Base-by-base conservation (phyloP, 1,140 invertebrate genomes). In the Caenorhabditis latens region DNA sequence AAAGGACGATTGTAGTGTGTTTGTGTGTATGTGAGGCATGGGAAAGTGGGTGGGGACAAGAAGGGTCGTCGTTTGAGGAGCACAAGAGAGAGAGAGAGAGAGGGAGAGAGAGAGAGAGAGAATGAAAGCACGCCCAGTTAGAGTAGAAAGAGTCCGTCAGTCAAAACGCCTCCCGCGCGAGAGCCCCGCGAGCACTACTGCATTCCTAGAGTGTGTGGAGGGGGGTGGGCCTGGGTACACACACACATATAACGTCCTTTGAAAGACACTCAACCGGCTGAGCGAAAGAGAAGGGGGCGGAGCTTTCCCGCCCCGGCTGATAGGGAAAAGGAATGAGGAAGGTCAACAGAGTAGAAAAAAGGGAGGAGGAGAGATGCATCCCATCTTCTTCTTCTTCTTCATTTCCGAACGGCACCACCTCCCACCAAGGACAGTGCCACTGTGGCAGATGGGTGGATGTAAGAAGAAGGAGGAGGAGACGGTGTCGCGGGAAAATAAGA, bases 181-280 rank as follows among this genome's bases (percentile, higher is more conserved):
- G 71, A 79, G 71, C 71, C 65, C 71, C 71, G 71, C 71, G 71
- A 79, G 71, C 71, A 79, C 71, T 79, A 79, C 71, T 50, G 71
- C 71, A 79, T 79, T 79, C 71, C 71, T 79, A 79, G 71, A 79
- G 71, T 79, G 71, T 79, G 32, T 0, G 32, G 32, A 32, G 65
- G 43, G 65, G 43, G 46, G 65, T 71, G 65, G 11, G 42, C 40
- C 9, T 24, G n/a, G n/a, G 32, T n/a, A 40, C 61, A 40, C 16
- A 65, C 61, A 71, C 65, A 71, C 65, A 71, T 46, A 61, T 9
- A 79, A 50, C 46, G 71, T 53, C 71, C 71, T 79, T 79, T 79
- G 71, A 79, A 79, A 79, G 71, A 79, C 71, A 79, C 71, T 79
- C 71, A 46, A 79, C 71, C 71, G 71, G 71, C 71, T 79, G 71